Conservation (phyloP, 2,888 invertebrate genomes). For the Agrotis ipsilon region DNA sequence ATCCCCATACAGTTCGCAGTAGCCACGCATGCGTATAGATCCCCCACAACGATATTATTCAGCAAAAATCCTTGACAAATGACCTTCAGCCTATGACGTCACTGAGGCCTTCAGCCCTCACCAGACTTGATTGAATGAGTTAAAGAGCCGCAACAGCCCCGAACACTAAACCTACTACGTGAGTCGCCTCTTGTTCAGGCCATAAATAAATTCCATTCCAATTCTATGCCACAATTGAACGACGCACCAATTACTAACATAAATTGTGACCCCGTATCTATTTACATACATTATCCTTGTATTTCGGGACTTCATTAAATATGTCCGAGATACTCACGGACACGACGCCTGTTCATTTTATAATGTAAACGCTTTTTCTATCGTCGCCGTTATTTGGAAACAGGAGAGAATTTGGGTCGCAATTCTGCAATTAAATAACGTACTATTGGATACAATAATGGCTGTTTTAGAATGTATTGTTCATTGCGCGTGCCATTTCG, state of each 20-base stretch:
- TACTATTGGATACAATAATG: conserved; percentile 30
- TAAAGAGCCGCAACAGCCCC: conserved; percentile 25
- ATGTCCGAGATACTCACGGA: conserved; percentile 67
- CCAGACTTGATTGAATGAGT: conserved; percentile 52
- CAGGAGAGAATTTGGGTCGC: conserved; percentile 31
- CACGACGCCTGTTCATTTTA: conserved; percentile 28
- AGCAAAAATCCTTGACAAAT: conserved; percentile 59
- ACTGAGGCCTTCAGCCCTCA: conserved; percentile 28
- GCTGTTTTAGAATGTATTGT: conserved; percentile 44
- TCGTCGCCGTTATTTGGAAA: conserved; percentile 42
- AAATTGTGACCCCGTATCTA: conserved; percentile 71
- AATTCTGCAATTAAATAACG: conserved; percentile 41
- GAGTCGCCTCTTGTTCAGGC: conserved; percentile 37
- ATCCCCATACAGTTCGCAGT: conserved; percentile 44
- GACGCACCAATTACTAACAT: conserved; percentile 69
- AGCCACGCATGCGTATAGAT: conserved; percentile 58
- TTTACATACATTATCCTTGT: conserved; percentile 77
- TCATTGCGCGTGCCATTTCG: conserved; percentile 34
- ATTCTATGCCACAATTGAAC: conserved; percentile 60
- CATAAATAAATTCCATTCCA: conserved; percentile 66
- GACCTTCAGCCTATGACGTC: conserved; percentile 57
- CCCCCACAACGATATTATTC: conserved; percentile 55
- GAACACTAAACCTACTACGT: conserved; percentile 48
- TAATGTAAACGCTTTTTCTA: conserved; percentile 64
- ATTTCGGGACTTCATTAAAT: conserved; percentile 74